A percentile compares a stretch with the other conserved stretches of the same genome.
Conservation (phyloP, 2,113 vertebrate genomes). For the Equus przewalskii region DNA sequence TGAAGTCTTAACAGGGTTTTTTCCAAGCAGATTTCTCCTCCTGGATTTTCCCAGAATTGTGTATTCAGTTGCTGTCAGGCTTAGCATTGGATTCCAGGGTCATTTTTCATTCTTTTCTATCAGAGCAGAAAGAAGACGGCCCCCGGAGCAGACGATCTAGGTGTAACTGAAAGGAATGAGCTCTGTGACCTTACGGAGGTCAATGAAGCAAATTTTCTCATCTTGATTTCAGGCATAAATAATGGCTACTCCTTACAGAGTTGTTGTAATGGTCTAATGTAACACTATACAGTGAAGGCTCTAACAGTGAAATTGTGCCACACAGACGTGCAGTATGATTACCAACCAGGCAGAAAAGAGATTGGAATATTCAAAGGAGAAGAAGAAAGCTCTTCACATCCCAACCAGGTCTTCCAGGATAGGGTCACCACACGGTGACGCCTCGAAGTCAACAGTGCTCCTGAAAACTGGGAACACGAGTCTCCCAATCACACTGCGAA, state of each 20-base stretch:
- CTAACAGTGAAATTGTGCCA: background rate
- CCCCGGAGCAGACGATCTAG: background rate
- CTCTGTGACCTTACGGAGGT: background rate
- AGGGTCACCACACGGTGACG: constrained; percentile 72
- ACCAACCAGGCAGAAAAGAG: background rate
- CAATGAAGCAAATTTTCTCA: background rate
- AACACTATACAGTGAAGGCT: too few relatives aligned
- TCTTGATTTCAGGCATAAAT: background rate
- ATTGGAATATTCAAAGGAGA: background rate
- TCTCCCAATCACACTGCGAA: background rate
- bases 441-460: constrained; percentile 75
- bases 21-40: background rate
- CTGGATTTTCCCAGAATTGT: background rate
- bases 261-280: background rate
- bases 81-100: background rate
- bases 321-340: background rate
- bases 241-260: background rate
- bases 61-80: background rate
- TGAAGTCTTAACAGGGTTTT: background rate
- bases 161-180: background rate
- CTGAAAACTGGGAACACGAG: background rate
- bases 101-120: background rate
- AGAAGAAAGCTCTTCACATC: background rate
- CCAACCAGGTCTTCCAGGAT: background rate
- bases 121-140: background rate